Evolutionary conservation across 1,140 invertebrate genomes (phyloP), one percentile per base, ranked within the genome.

Genomic region (Hestina assimilis): DNA sequence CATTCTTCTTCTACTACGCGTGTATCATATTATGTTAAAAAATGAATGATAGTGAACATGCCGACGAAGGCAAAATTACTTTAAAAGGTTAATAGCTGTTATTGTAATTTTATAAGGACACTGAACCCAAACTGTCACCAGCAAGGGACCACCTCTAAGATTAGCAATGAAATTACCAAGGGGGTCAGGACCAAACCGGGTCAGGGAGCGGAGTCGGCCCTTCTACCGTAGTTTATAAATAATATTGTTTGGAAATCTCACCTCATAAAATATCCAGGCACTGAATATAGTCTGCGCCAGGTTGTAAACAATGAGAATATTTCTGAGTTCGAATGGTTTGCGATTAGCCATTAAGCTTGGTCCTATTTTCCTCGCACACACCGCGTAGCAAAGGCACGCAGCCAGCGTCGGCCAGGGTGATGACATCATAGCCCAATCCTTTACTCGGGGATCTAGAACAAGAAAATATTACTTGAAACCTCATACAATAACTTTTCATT

Each of bases 211-310:
- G 8, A 28, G 8, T 28, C 24, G 24, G 24, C 6, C 1, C 24
- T 28, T 9, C n/a, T 9, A 8, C 3, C 4, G 24, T n/a, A n/a
- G n/a, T n/a, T n/a, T n/a, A n/a, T n/a, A n/a, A n/a, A n/a, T n/a
- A n/a, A n/a, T n/a, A n/a, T n/a, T n/a, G n/a, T n/a, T n/a, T n/a
- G n/a, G n/a, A 35, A 35, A 5, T 15, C 80, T 91, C 80, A 97
- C 96, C 92, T 96, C 95, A 81, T 96, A 96, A 87, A 96, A 97
- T 89, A 98, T 95, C 94, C 96, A 98, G 24, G 93, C 90, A 75
- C 95, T 97, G 82, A 98, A 96, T 57, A 97, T 66, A 5, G 96
- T 97, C 87, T 98, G 95, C 69, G 94, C 85, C 46, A 96, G 90
- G 87, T 99, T 99, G 86, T 99, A 99, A 52, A 94, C 80, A 66